Evolutionary conservation across 2,888 invertebrate genomes (phyloP).

Genomic region (Petrophora chlorosata): DNA sequence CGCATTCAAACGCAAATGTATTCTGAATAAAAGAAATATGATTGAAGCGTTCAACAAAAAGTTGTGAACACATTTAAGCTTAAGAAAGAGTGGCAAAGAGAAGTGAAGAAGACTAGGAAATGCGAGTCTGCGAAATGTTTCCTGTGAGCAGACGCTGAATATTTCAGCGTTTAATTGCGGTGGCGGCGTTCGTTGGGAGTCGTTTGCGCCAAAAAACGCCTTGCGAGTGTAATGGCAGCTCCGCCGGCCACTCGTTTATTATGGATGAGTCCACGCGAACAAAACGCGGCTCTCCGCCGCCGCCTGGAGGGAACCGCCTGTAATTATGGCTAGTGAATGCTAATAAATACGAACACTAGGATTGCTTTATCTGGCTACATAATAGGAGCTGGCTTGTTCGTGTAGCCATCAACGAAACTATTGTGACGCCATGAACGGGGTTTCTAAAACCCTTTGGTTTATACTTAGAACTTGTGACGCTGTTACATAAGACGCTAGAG

Average conservation of each 20-base stretch:
- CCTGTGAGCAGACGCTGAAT: conserved; percentile 48
- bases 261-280: conserved; percentile 53
- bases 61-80: conserved; percentile 19
- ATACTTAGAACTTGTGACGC: no score
- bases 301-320: conserved; percentile 16
- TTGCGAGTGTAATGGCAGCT: conserved; percentile 28
- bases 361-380: background rate
- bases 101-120: conserved; percentile 31
- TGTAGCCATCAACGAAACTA: no score
- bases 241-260: conserved; percentile 61
- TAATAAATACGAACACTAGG: conserved; percentile 2
- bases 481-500: no score
- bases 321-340: conserved; percentile 8
- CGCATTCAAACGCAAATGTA: conserved; percentile 8
- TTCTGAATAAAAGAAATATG: conserved; percentile 8
- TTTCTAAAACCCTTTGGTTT: no score
- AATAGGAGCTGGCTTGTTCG: no score
- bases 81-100: conserved; percentile 32
- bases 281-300: conserved; percentile 38
- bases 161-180: conserved; percentile 66
- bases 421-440: no score
- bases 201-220: conserved; percentile 33
- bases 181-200: conserved; percentile 41
- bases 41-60: conserved; percentile 10
- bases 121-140: conserved; percentile 23